These are phyloP conservation scores for Phortica magna DNA, from an alignment of 2,888 invertebrate species.

Conservation along the genomic window DNA sequence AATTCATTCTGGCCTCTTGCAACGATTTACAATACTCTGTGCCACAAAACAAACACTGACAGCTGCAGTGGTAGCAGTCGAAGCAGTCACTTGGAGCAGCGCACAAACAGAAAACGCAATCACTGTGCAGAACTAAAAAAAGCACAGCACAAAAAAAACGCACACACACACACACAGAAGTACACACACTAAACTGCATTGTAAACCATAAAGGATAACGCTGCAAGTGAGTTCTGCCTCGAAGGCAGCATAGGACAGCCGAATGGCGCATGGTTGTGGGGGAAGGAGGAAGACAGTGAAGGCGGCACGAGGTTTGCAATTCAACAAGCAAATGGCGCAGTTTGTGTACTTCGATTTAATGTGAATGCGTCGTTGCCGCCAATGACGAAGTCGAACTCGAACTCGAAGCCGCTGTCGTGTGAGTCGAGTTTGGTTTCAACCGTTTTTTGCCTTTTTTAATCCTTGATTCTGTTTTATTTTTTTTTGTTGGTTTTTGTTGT, in stretches of 20 bases:
- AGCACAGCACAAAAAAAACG: slow-evolving; percentile 24
- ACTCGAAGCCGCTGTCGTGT: neutral
- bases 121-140: neutral
- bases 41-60: slow-evolving; percentile 42
- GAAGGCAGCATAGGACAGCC: neutral
- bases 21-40: slow-evolving; percentile 24
- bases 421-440: slow-evolving; percentile 24
- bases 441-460: neutral
- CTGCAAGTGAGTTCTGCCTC: slow-evolving; percentile 35
- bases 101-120: slow-evolving; percentile 27
- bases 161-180: slow-evolving; percentile 5
- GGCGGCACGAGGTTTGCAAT: slow-evolving; percentile 44
- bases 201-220: slow-evolving; percentile 26
- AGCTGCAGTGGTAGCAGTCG: slow-evolving; percentile 30
- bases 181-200: slow-evolving; percentile 16
- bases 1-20: neutral
- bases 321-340: slow-evolving; percentile 66
- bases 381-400: too few species aligned
- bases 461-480: slow-evolving; percentile 6
- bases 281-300: neutral
- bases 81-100: slow-evolving; percentile 18
- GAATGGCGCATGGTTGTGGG: neutral
- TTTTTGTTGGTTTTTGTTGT: slow-evolving; percentile 45
- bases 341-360: slow-evolving; percentile 73
- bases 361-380: slow-evolving; percentile 62